Evolutionary conservation across 1,140 invertebrate genomes (phyloP).

Genomic region (fruit fly (Drosophila melanogaster)): DNA sequence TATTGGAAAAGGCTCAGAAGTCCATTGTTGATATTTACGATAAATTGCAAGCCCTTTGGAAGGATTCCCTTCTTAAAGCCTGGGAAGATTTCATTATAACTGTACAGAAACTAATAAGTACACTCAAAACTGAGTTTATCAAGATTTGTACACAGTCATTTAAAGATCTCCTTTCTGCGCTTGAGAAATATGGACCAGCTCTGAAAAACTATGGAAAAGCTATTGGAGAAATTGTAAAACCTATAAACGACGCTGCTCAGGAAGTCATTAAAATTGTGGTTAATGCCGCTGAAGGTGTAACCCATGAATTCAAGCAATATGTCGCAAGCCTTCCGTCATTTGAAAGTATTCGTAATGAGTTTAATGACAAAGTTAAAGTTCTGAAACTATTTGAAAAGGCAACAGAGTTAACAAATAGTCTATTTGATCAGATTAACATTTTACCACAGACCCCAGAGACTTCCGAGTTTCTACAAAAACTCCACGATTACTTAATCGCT

Average conservation of each 20-base stretch:
- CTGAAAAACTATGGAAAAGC: conserved; percentile 87
- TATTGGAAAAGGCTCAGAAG: conserved; percentile 85
- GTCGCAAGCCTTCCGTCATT: conserved; percentile 85
- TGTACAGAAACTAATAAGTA: conserved; percentile 39
- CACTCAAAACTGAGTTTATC: conserved; percentile 52
- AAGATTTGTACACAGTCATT: conserved; percentile 46
- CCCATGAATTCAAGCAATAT: conserved; percentile 85
- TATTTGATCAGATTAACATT: conserved; percentile 85
- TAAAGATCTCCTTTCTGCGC: conserved; percentile 41
- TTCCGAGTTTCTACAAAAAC: conserved; percentile 85
- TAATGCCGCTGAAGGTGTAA: conserved; percentile 85
- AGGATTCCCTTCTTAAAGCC: conserved; percentile 84
- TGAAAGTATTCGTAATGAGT: conserved; percentile 48
- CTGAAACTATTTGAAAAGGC: conserved; percentile 85
- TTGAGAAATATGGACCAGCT: conserved; percentile 87
- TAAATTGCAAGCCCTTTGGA: conserved; percentile 86
- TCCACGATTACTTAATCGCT: conserved; percentile 87
- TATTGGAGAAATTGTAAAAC: conserved; percentile 86
- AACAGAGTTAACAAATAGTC: conserved; percentile 85
- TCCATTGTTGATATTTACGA: conserved; percentile 68
- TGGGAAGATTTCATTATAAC: conserved; percentile 60
- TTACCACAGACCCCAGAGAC: conserved; percentile 86
- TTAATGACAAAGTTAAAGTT: conserved; percentile 55
- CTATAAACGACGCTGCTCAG: conserved; percentile 85
- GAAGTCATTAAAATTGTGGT: conserved; percentile 85